Evolutionary conservation across 2,113 vertebrate genomes (phyloP).

Genomic region (Clarias magur): DNA sequence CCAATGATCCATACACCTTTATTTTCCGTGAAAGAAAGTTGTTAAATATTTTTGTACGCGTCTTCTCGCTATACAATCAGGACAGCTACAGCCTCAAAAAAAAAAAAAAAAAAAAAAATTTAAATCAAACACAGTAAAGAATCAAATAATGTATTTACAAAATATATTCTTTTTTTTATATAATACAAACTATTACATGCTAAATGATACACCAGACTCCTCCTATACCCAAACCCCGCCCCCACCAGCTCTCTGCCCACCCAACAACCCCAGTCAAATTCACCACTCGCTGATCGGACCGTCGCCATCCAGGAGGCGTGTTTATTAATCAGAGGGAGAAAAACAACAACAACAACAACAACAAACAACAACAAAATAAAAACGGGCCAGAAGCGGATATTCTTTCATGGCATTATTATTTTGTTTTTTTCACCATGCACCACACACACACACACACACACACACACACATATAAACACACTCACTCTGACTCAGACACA

Average conservation of each 20-base stretch:
- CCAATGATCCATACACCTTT: conserved; percentile 54
- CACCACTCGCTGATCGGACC: conserved; percentile 38
- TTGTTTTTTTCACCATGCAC: not conserved
- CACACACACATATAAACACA: not conserved
- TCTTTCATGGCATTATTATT: not conserved
- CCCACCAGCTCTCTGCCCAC: not conserved
- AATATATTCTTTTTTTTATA: conserved; percentile 57
- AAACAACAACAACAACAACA: not conserved
- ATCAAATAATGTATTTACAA: conserved; percentile 67
- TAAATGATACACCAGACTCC: conserved; percentile 58
- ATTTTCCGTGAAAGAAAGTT: conserved; percentile 57
- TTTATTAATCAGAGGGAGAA: conserved; percentile 19
- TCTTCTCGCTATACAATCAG: conserved; percentile 68
- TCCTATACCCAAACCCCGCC: not conserved
- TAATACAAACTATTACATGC: conserved; percentile 63
- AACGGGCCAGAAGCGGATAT: not conserved
- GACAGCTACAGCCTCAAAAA: conserved; percentile 57
- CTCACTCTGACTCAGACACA: not conserved
- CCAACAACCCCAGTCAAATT: conserved; percentile 30
- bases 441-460: not conserved
- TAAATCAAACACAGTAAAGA: conserved; percentile 60
- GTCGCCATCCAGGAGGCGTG: conserved; percentile 22
- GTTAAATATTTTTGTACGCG: conserved; percentile 60
- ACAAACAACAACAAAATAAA: too few species aligned
- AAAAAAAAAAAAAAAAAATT: too few species aligned